Evolutionary conservation across 2,888 invertebrate genomes (phyloP).

Genomic region (Ectemnius cavifrons): DNA sequence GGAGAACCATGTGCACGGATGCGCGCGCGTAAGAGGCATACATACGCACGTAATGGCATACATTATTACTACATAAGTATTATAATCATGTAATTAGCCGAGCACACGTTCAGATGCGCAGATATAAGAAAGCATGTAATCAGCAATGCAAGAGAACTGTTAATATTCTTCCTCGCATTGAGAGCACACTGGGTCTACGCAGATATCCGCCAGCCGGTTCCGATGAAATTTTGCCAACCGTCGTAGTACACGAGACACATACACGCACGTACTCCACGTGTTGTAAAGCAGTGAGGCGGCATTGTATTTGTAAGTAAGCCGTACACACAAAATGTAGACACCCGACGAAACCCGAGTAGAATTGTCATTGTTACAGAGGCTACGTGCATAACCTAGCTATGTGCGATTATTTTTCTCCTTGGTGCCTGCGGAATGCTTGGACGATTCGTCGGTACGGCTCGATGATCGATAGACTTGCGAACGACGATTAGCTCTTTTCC

Average conservation of each 20-base stretch:
- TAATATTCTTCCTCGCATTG: constrained; percentile 59
- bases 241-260: constrained; percentile 28
- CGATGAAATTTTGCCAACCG: constrained; percentile 57
- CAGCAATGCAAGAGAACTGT: constrained; percentile 37
- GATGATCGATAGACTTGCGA: neutral
- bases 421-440: constrained; percentile 8
- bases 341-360: constrained; percentile 7
- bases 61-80: constrained; percentile 58
- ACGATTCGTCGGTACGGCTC: constrained; percentile 5
- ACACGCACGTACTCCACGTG: too few species aligned
- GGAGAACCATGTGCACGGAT: constrained; percentile 17
- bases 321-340: constrained; percentile 16
- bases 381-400: too few species aligned
- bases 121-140: constrained; percentile 40
- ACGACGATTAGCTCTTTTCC: neutral
- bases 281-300: too few species aligned
- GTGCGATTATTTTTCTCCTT: constrained; percentile 9
- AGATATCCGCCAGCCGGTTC: constrained; percentile 45
- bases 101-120: constrained; percentile 61
- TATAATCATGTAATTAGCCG: constrained; percentile 65
- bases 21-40: constrained; percentile 41
- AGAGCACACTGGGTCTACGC: constrained; percentile 19
- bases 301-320: too few species aligned
- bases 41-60: constrained; percentile 54
- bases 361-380: constrained; percentile 15